These are phyloP conservation scores for Passer domesticus DNA, from an alignment of 2,113 vertebrate genomes.

Conservation along the genomic window DNA sequence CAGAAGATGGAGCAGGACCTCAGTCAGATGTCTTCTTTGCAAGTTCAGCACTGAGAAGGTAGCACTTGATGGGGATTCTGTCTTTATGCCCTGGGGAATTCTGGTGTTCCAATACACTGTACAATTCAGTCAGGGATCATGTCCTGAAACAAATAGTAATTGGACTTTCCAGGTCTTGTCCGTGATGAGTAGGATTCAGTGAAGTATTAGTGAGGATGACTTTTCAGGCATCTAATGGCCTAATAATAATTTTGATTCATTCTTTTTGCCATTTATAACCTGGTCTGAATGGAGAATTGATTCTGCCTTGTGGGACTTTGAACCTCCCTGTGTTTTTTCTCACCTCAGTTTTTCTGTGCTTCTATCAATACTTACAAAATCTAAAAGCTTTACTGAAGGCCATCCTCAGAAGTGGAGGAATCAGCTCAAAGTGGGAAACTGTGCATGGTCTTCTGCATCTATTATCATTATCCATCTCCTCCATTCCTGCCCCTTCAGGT, in stretches of 20 bases:
- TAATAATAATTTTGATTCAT: slow-evolving; percentile 9
- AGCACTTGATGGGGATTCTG: not conserved
- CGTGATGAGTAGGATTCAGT: slow-evolving; percentile 43
- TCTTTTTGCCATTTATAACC: slow-evolving; percentile 45
- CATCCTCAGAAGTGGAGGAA: not conserved
- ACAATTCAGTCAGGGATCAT: not conserved
- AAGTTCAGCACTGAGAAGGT: not conserved
- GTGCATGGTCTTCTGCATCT: not conserved
- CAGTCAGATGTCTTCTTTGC: not conserved
- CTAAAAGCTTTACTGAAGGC: slow-evolving; percentile 36
- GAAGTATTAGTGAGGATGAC: slow-evolving; percentile 49
- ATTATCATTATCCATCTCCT: not conserved
- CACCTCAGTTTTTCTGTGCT: not conserved
- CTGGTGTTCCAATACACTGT: not conserved
- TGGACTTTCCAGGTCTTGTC: slow-evolving; percentile 42
- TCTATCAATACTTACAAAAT: not conserved
- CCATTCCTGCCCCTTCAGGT: slow-evolving; percentile 25
- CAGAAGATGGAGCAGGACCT: not conserved
- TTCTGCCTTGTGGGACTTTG: not conserved
- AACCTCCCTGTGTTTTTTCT: not conserved
- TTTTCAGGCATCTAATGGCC: not conserved
- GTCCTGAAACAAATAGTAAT: not conserved
- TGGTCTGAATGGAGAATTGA: not conserved
- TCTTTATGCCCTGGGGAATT: not conserved
- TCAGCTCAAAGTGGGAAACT: not conserved